phyloP scores from a whole-genome alignment of 2,113 vertebrate genomes.

The Nesogale talazaci region DNA sequence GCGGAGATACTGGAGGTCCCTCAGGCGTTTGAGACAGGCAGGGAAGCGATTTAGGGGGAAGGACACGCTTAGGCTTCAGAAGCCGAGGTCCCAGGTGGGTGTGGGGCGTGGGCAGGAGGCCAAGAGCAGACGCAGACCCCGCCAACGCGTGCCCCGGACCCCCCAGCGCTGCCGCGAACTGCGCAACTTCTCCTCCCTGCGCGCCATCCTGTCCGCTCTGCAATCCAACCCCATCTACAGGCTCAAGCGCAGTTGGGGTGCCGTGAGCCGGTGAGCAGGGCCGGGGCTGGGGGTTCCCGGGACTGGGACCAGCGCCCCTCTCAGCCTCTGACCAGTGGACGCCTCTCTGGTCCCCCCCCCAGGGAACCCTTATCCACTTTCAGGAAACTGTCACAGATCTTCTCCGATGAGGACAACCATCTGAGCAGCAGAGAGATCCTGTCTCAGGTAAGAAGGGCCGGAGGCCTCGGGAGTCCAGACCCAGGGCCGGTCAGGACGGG shows the following conservation, averaged over 20 bases:
- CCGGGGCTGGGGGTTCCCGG: accelerated
- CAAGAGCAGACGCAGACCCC: background rate
- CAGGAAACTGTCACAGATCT: slow-evolving; percentile 90
- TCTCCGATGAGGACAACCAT: slow-evolving; percentile 93
- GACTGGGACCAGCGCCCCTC: background rate
- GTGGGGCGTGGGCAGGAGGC: too few species aligned
- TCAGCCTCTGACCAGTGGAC: background rate
- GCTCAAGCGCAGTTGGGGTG: slow-evolving; percentile 92
- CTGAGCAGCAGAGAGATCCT: slow-evolving; percentile 89
- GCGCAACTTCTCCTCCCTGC: slow-evolving; percentile 92
- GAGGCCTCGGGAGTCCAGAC: background rate
- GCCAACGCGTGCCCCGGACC: background rate
- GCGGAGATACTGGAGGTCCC: too few species aligned
- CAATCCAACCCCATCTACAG: slow-evolving; percentile 93
- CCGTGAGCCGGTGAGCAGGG: slow-evolving; percentile 88
- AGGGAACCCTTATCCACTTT: slow-evolving; percentile 89
- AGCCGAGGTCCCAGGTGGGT: background rate
- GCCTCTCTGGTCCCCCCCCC: slow-evolving; percentile 31
- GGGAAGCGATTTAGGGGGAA: too few species aligned
- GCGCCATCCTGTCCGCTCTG: slow-evolving; percentile 92
- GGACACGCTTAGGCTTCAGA: too few species aligned
- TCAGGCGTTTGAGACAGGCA: too few species aligned
- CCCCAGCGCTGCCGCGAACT: slow-evolving; percentile 89
- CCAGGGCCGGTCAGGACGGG: background rate
- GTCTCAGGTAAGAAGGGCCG: slow-evolving; percentile 84